Evolutionary conservation across 2,797 vertebrate genomes (phyloP).

Genomic region (Kryptopterus vitreolus): DNA sequence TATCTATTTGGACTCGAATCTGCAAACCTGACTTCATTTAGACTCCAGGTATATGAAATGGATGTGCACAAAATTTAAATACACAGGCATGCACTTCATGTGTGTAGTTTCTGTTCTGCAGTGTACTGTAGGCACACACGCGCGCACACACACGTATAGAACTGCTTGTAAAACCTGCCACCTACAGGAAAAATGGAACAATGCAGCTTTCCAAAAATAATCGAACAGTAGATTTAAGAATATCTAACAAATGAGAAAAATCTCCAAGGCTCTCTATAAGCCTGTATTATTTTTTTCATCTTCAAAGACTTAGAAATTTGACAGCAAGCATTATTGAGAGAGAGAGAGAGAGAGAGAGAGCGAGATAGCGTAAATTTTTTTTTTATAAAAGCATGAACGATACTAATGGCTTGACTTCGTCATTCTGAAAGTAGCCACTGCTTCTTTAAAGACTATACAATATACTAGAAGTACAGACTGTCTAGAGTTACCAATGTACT

Average conservation of each 20-base stretch:
- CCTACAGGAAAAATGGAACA: slow-evolving; percentile 62
- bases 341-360: neutral
- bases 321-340: too few relatives aligned
- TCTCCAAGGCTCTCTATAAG: too few relatives aligned
- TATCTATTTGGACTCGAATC: neutral
- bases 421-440: neutral
- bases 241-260: too few relatives aligned
- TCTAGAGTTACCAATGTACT: slow-evolving; percentile 15
- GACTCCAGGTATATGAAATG: neutral
- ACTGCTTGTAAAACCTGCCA: slow-evolving; percentile 69
- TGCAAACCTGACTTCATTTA: neutral
- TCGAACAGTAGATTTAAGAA: neutral
- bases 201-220: slow-evolving; percentile 20
- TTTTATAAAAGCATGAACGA: neutral
- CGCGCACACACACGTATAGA: slow-evolving; percentile 3
- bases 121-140: too few relatives aligned
- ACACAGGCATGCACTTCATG: too few relatives aligned
- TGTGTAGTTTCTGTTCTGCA: neutral
- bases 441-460: slow-evolving; percentile 23
- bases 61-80: neutral
- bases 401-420: neutral
- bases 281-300: neutral
- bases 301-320: neutral
- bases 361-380: neutral
- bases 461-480: neutral